Evolutionary conservation across 2,113 vertebrate species (phyloP).

Genomic region (Antechinus flavipes): DNA sequence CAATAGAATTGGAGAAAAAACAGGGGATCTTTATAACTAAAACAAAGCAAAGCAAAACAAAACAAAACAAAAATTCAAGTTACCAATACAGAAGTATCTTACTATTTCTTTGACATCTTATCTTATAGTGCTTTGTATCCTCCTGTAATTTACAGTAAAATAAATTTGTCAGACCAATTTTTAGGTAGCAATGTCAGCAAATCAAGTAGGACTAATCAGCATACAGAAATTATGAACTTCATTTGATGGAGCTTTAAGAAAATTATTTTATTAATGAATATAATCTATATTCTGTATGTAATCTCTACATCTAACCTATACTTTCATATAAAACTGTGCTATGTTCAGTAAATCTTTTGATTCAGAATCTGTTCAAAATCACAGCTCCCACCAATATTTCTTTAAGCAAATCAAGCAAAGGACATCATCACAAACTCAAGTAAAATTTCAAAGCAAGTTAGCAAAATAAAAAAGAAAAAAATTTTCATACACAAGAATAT

Average conservation of each 20-base stretch:
- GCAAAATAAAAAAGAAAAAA: neutral
- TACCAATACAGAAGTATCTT: neutral
- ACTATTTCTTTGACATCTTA: neutral
- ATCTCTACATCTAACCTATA: neutral
- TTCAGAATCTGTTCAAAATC: neutral
- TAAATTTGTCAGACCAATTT: slow-evolving; percentile 7
- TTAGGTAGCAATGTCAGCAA: neutral
- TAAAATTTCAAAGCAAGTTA: neutral
- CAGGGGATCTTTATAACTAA: neutral
- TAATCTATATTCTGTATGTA: neutral
- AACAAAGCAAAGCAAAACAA: neutral
- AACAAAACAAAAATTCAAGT: neutral
- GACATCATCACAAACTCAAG: neutral
- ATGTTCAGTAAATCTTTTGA: neutral
- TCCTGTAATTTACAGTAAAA: slow-evolving; percentile 10
- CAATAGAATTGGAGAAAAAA: neutral
- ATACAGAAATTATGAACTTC: neutral
- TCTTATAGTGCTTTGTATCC: neutral
- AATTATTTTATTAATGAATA: neutral
- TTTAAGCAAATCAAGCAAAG: neutral
- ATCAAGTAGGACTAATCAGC: neutral
- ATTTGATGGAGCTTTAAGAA: neutral
- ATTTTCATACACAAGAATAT: neutral
- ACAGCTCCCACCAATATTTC: neutral
- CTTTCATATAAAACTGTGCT: neutral